These are phyloP conservation scores for Tetraneura akinire DNA, from an alignment of 1,140 invertebrate genomes.

Conservation along the genomic window DNA sequence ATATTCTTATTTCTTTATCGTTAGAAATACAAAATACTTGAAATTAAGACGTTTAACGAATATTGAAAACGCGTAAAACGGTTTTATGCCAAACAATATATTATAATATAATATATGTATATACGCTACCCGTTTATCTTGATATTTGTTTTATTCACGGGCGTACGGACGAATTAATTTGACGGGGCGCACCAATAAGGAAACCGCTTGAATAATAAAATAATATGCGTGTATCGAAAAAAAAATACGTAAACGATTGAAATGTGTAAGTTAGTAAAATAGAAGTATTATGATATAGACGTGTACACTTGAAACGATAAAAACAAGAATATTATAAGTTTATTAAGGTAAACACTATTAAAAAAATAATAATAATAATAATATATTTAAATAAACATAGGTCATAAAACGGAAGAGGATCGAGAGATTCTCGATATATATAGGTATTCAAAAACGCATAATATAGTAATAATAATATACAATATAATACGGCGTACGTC, in stretches of 20 bases:
- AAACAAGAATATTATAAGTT: background rate
- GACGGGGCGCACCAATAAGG: no score
- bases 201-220: no score
- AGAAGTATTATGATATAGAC: background rate
- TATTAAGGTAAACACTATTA: slow-evolving; percentile 17
- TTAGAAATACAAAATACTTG: no score
- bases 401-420: slow-evolving; percentile 18
- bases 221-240: background rate
- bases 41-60: background rate
- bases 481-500: no score
- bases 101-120: no score
- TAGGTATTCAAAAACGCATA: no score
- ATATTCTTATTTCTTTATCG: no score
- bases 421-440: background rate
- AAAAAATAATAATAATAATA: slow-evolving; percentile 10
- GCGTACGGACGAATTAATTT: no score
- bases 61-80: background rate
- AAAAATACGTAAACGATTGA: background rate
- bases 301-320: background rate
- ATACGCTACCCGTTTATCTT: no score
- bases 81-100: background rate
- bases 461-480: no score
- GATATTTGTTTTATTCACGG: no score
- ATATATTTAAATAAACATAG: slow-evolving; percentile 23
- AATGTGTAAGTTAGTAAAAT: background rate